Evolutionary conservation across 2,888 invertebrate species (phyloP).

Genomic region (Phrixothrix hirtus): DNA sequence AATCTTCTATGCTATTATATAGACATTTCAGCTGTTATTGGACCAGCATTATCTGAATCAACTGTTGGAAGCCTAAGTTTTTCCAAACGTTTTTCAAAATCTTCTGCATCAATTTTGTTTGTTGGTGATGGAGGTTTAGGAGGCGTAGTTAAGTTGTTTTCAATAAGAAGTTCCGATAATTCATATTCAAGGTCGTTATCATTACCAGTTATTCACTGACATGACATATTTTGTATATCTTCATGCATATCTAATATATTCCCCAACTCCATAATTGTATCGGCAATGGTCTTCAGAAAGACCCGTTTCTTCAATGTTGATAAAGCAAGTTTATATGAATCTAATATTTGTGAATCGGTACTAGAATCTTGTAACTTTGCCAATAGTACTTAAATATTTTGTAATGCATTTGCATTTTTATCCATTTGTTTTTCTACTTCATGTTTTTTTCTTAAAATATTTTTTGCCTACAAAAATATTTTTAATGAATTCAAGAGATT

Average conservation of each 20-base stretch:
- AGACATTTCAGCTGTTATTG: too few species aligned
- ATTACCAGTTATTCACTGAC: conserved; percentile 59
- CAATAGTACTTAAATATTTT: conserved; percentile 65
- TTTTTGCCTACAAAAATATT: conserved; percentile 66
- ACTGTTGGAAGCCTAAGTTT: conserved; percentile 45
- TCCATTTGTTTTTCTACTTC: conserved; percentile 62
- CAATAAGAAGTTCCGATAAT: conserved; percentile 62
- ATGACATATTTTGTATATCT: conserved; percentile 62
- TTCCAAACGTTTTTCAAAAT: conserved; percentile 40
- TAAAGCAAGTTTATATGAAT: conserved; percentile 68
- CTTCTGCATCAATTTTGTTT: conserved; percentile 35
- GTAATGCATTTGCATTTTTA: conserved; percentile 60
- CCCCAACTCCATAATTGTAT: conserved; percentile 73
- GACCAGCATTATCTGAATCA: too few species aligned
- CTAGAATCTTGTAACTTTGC: conserved; percentile 63
- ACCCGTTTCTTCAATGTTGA: conserved; percentile 67
- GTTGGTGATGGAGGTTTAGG: conserved; percentile 10
- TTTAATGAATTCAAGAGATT: too few species aligned
- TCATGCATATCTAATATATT: conserved; percentile 66
- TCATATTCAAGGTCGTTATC: conserved; percentile 70
- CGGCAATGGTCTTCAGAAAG: conserved; percentile 71
- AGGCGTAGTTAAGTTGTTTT: conserved; percentile 5
- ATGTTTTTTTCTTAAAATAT: conserved; percentile 64
- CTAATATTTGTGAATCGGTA: conserved; percentile 61
- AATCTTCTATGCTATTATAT: too few species aligned